Evolutionary conservation across 2,888 invertebrate species (phyloP).

Genomic region (Rhogogaster chlorosoma): DNA sequence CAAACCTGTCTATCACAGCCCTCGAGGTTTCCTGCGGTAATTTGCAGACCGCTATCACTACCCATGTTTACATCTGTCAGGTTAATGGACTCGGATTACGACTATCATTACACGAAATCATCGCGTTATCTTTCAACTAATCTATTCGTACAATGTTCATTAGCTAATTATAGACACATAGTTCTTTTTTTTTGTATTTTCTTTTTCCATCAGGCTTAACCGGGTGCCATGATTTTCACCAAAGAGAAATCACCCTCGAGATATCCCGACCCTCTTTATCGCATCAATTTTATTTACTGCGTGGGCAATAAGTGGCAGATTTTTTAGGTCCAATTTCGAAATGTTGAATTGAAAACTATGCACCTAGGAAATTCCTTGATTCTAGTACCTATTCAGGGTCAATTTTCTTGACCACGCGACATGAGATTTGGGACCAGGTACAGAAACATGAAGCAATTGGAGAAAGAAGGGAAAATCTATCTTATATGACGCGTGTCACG

Average conservation of each 20-base stretch:
- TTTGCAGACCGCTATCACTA: constrained; percentile 71
- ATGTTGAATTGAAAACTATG: no score
- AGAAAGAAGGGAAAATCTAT: no score
- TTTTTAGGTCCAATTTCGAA: no score
- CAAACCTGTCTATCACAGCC: constrained; percentile 65
- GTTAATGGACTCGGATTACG: constrained; percentile 72
- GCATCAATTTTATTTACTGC: no score
- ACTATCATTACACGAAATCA: constrained; percentile 63
- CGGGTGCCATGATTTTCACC: neutral
- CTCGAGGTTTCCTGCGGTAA: constrained; percentile 71
- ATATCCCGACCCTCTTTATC: no score
- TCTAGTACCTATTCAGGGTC: no score
- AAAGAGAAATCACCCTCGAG: neutral
- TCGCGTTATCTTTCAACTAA: constrained; percentile 61
- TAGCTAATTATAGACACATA: neutral
- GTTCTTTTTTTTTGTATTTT: neutral
- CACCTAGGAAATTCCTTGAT: no score
- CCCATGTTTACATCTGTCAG: constrained; percentile 71
- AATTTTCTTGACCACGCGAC: no score
- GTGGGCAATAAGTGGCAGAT: no score
- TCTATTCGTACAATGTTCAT: constrained; percentile 1
- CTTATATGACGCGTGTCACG: no score
- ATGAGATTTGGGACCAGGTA: no score
- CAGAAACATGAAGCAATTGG: no score
- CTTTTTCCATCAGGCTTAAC: neutral